Base-by-base conservation (phyloP, 2,888 invertebrate species). In the Notodonta ziczac region DNA sequence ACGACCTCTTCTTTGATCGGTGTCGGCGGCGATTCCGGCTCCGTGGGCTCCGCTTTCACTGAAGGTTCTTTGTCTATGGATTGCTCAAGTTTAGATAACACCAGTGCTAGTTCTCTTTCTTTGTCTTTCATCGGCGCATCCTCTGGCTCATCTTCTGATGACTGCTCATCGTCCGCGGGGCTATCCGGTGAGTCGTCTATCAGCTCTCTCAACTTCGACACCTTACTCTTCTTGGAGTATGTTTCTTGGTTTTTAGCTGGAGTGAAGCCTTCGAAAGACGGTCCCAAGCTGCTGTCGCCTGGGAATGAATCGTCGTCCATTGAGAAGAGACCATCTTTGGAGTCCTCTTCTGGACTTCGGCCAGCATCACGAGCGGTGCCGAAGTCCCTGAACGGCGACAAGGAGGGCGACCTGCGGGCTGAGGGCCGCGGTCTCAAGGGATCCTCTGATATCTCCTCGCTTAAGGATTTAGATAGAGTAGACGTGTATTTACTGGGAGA, bases 291-390 rank as follows among this genome's bases (percentile, higher is more conserved):
- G 51, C 93, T 86, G 40, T 94, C 94, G 9, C 95, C 94, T 2
- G 95, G 94, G 73, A 96, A 95, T 0, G 95, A 91, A 70, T 95
- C 95, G 64, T 95, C 95, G 55, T 95, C 94, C 62, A 95, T 88
- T 2, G 95, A 94, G 77, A 96, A 96, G 0, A 95, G 77, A 35
- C 93, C 94, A 69, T 95, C 95, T 76, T 95, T 95, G 2, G 95
- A 94, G 67, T 95, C 94, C 48, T 95, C 96, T 52, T 95, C 94
- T 57, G 96, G 96, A 10, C 95, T 96, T 58, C 94, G 88, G 66
- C 94, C 95, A 13, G 94, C 90, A 62, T 95, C 96, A 44, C 96
- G 95, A 2, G 91, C 88, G 6, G 76, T 69, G 6, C 82, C 84
- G 60, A 88, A 91, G 60, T 94, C 94, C 72, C 92, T 86, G 66